Percentiles rank a stretch among this genome's conserved stretches.
Conservation (phyloP, 2,797 vertebrate genomes). For the Neomorphus geoffroyi region DNA sequence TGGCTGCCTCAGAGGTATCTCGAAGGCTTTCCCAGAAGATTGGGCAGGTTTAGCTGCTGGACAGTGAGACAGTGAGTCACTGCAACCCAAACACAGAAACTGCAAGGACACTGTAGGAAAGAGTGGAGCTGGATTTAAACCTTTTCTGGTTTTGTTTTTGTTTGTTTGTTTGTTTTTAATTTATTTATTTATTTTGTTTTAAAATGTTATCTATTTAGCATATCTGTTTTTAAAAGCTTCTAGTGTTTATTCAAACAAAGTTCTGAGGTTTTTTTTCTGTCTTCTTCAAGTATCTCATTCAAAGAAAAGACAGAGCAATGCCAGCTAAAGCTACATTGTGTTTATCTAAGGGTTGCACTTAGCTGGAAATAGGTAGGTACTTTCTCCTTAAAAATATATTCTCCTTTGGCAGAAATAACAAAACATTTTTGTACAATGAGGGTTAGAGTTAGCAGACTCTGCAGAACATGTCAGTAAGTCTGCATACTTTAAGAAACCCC, state of each 20-base stretch:
- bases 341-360: neutral
- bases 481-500: neutral
- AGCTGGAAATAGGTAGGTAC: neutral
- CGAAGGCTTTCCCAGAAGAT: neutral
- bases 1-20: neutral
- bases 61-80: neutral
- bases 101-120: neutral
- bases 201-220: neutral
- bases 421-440: neutral
- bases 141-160: neutral
- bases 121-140: neutral
- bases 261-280: neutral
- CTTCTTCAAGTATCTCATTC: neutral
- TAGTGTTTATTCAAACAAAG: neutral
- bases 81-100: neutral
- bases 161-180: no score
- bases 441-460: neutral
- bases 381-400: neutral
- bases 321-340: neutral
- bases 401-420: neutral
- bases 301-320: neutral
- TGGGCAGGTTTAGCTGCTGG: neutral
- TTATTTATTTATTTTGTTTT: neutral
- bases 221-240: neutral
- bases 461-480: neutral